Conservation (phyloP, 2,113 vertebrate species). For the Chloropsis hardwickii region DNA sequence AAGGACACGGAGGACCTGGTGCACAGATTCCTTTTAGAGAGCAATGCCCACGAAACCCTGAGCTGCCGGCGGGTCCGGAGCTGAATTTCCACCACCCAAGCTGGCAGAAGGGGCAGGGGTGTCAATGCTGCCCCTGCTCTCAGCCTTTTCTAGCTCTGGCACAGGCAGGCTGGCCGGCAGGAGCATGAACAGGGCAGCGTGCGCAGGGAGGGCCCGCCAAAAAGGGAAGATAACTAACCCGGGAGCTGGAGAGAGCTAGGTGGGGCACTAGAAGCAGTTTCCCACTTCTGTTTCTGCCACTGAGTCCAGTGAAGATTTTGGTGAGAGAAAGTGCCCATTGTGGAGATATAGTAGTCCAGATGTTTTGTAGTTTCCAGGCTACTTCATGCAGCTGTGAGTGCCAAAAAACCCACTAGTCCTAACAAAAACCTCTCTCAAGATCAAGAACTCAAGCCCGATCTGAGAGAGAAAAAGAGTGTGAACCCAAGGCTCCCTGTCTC, state of each 20-base stretch:
- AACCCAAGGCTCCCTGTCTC: not conserved
- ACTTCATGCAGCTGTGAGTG: not conserved
- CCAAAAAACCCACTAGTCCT: not conserved
- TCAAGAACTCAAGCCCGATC: not conserved
- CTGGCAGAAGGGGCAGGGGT: not conserved
- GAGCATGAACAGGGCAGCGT: accelerated
- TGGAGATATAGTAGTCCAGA: not conserved
- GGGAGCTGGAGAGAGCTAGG: not conserved
- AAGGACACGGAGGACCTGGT: accelerated
- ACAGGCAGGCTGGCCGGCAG: not conserved
- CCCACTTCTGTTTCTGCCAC: not conserved
- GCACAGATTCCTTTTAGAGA: not conserved
- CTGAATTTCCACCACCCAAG: not conserved
- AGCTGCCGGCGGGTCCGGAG: not conserved
- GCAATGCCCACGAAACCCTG: accelerated
- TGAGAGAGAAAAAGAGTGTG: not conserved
- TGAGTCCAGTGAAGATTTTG: not conserved
- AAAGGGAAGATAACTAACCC: not conserved
- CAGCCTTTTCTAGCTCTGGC: not conserved
- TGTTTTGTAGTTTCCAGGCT: not conserved
- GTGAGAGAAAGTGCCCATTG: not conserved
- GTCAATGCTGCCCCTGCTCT: not conserved
- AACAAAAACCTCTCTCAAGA: not conserved
- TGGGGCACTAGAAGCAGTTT: not conserved
- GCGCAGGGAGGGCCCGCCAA: accelerated